Evolutionary conservation across 1,140 invertebrate genomes (phyloP).

Genomic region (Papilio helenus): DNA sequence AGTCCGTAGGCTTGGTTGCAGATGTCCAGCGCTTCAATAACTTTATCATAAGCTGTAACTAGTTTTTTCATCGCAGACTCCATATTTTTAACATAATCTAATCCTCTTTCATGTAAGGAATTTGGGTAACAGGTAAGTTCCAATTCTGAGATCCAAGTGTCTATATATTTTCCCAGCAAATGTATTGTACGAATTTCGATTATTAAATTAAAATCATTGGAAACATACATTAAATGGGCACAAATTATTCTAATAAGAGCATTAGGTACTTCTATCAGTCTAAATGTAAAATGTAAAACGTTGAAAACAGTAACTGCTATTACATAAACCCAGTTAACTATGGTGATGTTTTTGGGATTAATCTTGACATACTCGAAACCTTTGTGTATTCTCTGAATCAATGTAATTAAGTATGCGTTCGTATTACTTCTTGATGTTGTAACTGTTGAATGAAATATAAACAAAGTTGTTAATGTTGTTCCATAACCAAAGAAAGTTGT

Average conservation of each 20-base stretch:
- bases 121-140: neutral
- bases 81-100: no score
- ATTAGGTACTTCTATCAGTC: neutral
- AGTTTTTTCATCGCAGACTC: neutral
- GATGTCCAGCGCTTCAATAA: neutral
- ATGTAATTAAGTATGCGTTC: no score
- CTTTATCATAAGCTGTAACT: neutral
- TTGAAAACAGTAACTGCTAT: no score
- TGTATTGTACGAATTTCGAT: no score
- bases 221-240: no score
- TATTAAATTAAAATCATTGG: no score
- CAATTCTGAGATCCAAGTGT: neutral
- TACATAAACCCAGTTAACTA: no score
- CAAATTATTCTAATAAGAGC: neutral
- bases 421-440: no score
- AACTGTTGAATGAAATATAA: no score
- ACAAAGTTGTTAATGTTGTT: neutral
- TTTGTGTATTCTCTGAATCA: neutral
- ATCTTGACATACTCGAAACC: neutral
- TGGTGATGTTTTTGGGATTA: no score
- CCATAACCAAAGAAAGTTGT: neutral
- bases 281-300: neutral
- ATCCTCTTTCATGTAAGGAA: neutral
- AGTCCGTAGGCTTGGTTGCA: neutral
- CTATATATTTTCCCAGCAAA: no score